These are phyloP conservation scores for Gymnarchus niloticus DNA, from an alignment of 2,113 vertebrate genomes.

Conservation along the genomic window DNA sequence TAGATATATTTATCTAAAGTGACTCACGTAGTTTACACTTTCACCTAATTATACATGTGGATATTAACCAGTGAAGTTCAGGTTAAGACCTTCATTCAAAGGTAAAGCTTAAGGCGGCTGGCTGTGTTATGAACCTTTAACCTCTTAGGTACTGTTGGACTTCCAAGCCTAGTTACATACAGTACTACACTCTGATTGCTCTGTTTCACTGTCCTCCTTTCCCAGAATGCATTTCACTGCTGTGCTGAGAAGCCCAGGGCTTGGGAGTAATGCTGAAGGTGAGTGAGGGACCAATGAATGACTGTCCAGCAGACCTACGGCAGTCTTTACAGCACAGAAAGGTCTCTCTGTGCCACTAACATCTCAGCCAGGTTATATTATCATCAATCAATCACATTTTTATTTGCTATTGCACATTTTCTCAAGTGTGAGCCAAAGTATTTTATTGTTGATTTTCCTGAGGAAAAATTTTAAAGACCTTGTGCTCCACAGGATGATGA, in stretches of 20 bases:
- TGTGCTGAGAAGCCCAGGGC: neutral
- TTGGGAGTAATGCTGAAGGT: neutral
- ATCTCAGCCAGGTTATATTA: neutral
- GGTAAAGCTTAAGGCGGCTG: neutral
- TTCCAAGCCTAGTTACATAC: neutral
- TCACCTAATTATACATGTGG: neutral
- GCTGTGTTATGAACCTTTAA: neutral
- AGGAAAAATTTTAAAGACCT: neutral
- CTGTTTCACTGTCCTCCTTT: neutral
- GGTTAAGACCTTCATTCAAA: neutral
- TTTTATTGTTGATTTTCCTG: neutral
- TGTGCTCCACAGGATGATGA: neutral
- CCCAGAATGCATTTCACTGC: conserved; percentile 11
- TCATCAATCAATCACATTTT: neutral
- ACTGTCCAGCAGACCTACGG: neutral
- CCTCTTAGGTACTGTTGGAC: neutral
- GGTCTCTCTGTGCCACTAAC: neutral
- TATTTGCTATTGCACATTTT: neutral
- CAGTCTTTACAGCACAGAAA: neutral
- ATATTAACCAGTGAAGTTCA: neutral
- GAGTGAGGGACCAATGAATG: neutral
- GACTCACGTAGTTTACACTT: neutral
- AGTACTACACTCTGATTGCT: neutral
- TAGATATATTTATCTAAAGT: neutral
- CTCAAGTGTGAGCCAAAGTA: neutral